Percentiles rank a stretch among this genome's conserved stretches.
Evolutionary conservation across 2,113 vertebrate species (phyloP).

Genomic region (Hoplias malabaricus): DNA sequence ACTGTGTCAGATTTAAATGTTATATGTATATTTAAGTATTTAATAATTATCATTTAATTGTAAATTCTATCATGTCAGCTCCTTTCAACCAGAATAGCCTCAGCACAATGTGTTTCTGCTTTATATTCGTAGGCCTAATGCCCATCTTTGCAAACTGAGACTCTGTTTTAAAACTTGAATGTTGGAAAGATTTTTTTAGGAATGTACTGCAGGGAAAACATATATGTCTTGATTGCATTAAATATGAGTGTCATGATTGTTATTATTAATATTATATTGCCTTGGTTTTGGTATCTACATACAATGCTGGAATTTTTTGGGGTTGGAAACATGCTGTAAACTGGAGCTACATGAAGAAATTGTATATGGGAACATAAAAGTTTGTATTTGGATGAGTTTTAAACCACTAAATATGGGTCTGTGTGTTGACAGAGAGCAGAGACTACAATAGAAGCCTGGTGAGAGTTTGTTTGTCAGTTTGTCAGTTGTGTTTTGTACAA

Average conservation of each 20-base stretch:
- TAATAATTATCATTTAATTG: too few species aligned
- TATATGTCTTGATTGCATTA: not conserved
- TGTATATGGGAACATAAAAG: slow-evolving; percentile 33
- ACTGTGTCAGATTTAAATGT: too few species aligned
- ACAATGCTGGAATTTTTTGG: not conserved
- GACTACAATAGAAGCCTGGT: not conserved
- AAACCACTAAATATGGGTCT: slow-evolving; percentile 33
- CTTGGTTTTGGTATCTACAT: not conserved
- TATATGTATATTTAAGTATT: too few species aligned
- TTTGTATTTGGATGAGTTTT: slow-evolving; percentile 35
- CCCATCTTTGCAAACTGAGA: not conserved
- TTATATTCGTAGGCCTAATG: not conserved
- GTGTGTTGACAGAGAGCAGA: not conserved
- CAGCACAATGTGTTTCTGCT: not conserved
- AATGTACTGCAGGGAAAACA: not conserved
- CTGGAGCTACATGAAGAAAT: slow-evolving; percentile 15
- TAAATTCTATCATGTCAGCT: too few species aligned
- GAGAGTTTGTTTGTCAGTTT: slow-evolving; percentile 10
- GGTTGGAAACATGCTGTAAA: slow-evolving; percentile 29
- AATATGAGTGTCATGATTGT: not conserved
- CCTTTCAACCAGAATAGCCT: not conserved
- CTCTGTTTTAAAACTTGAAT: not conserved
- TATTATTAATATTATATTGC: slow-evolving; percentile 7
- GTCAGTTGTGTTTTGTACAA: not conserved
- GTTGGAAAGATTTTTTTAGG: not conserved